Conservation (phyloP, 2,797 vertebrate genomes). For the Spinus olivaceus region DNA sequence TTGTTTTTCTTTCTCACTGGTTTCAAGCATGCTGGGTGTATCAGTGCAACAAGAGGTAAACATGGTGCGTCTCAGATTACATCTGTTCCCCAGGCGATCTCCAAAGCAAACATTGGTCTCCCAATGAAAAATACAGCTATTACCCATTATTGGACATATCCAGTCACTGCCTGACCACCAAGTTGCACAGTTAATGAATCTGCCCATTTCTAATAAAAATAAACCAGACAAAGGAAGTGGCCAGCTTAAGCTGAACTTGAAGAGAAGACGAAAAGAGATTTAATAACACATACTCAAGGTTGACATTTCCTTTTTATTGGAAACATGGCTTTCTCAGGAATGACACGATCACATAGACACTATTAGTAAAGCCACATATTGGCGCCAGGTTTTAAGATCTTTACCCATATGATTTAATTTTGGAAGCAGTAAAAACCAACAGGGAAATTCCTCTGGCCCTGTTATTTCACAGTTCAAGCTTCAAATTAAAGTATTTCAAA, state of each 20-base stretch:
- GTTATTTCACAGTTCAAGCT: conserved; percentile 1
- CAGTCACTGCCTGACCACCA: conserved; percentile 76
- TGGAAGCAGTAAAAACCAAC: conserved; percentile 17
- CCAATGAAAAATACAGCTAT: conserved; percentile 75
- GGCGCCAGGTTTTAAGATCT: conserved; percentile 23
- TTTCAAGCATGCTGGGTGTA: conserved; percentile 71
- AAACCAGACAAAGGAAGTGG: conserved; percentile 90
- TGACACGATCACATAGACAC: conserved; percentile 37
- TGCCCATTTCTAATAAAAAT: conserved; percentile 91
- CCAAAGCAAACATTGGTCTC: conserved; percentile 77
- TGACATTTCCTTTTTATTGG: conserved; percentile 72
- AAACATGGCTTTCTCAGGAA: conserved; percentile 59
- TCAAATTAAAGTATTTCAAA: conserved; percentile 43
- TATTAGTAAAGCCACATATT: conserved; percentile 37
- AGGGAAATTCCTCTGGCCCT: conserved; percentile 7
- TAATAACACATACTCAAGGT: conserved; percentile 63
- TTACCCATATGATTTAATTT: conserved; percentile 26
- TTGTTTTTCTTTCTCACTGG: conserved; percentile 74
- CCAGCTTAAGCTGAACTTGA: conserved; percentile 73
- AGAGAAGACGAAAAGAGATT: conserved; percentile 54
- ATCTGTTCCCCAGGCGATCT: conserved; percentile 69
- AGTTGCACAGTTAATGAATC: conserved; percentile 81
- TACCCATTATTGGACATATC: conserved; percentile 76
- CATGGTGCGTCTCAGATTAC: conserved; percentile 74
- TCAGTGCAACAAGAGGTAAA: conserved; percentile 74